phyloP scores from a whole-genome alignment of 2,888 invertebrate species.

The Orthosia incerta region DNA sequence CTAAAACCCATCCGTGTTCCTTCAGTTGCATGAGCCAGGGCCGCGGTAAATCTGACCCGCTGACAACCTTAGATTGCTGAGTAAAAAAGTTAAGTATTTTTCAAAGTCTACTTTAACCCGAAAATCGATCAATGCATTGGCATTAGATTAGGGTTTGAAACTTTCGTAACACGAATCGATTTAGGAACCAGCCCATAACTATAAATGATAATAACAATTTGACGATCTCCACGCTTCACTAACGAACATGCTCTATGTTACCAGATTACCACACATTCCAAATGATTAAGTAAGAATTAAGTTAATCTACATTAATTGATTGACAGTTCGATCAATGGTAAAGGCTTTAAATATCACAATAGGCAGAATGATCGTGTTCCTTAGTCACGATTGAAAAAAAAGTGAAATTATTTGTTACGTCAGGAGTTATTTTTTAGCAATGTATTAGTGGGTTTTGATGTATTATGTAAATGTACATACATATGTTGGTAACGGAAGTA shows the following conservation, averaged over 20 bases:
- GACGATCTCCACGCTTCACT: background rate
- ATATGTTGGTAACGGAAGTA: slow-evolving; percentile 35
- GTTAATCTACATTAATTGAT: slow-evolving; percentile 28
- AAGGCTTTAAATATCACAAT: slow-evolving; percentile 31
- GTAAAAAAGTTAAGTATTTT: no score
- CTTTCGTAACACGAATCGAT: no score
- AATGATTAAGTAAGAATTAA: slow-evolving; percentile 23
- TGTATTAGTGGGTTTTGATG: slow-evolving; percentile 18
- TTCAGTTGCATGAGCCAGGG: no score
- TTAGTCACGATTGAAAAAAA: slow-evolving; percentile 64
- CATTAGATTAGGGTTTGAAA: no score
- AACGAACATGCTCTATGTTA: no score
- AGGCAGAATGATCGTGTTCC: slow-evolving; percentile 43
- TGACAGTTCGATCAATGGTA: slow-evolving; percentile 18
- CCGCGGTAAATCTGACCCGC: no score
- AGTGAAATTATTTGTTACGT: slow-evolving; percentile 68
- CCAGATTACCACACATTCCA: slow-evolving; percentile 2
- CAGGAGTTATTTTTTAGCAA: slow-evolving; percentile 29
- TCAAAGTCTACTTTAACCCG: no score
- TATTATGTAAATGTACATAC: slow-evolving; percentile 45
- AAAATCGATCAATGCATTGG: no score
- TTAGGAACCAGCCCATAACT: no score
- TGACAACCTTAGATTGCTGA: no score
- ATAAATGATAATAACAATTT: background rate
- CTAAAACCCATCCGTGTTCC: no score